Conservation (phyloP, 2,797 vertebrate species). For the Typhlichthys eigenmanni region DNA sequence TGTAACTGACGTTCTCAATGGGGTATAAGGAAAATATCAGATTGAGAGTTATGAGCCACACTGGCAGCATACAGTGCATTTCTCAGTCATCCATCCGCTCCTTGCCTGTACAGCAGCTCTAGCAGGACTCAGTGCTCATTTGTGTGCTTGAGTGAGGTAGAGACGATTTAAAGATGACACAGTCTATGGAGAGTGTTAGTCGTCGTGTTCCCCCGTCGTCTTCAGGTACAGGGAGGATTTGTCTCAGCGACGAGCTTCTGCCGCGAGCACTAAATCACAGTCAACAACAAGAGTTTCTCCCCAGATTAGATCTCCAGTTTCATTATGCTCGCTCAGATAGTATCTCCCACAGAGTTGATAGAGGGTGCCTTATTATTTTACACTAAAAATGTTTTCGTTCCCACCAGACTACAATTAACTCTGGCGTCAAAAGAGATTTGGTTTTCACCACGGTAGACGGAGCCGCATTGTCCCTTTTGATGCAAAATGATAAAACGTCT, state of each 20-base stretch:
- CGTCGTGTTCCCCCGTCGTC: constrained; percentile 40
- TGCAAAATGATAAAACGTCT: constrained; percentile 58
- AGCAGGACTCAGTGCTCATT: constrained; percentile 33
- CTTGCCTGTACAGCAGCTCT: no score
- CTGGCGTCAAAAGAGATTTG: constrained; percentile 57
- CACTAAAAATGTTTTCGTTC: constrained; percentile 50
- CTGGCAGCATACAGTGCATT: no score
- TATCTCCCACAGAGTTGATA: constrained; percentile 54
- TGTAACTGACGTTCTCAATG: background rate
- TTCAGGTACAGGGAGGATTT: constrained; percentile 60
- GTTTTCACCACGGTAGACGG: constrained; percentile 33
- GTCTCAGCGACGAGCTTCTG: constrained; percentile 58
- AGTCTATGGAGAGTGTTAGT: constrained; percentile 45
- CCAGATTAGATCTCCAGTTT: constrained; percentile 67
- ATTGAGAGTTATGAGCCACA: no score
- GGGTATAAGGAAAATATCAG: no score
- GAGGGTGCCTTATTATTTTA: constrained; percentile 62
- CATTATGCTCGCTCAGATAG: constrained; percentile 62
- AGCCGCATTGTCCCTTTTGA: constrained; percentile 45
- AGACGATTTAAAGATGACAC: constrained; percentile 30
- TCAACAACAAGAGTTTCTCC: constrained; percentile 62
- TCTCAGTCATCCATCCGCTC: no score
- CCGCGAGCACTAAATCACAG: constrained; percentile 67
- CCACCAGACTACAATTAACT: constrained; percentile 55
- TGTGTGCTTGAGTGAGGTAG: constrained; percentile 2